Evolutionary conservation across 2,797 vertebrate species (phyloP), one percentile per base, ranked within the genome.

Genomic region (Fringilla coelebs): DNA sequence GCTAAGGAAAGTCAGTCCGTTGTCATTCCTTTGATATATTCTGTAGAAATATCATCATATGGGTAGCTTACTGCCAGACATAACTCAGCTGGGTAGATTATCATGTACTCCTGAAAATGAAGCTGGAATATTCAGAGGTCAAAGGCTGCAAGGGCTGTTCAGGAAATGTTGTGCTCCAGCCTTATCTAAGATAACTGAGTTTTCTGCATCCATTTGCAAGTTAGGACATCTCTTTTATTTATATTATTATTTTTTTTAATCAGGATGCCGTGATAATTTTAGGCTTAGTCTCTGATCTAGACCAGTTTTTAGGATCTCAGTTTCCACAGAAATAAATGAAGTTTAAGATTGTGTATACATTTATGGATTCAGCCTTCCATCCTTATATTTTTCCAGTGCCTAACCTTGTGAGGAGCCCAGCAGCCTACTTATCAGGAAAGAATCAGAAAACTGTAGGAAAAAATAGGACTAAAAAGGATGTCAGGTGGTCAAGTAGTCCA

Each of bases 401-500:
- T 75, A 58, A 74, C 20, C 4, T 38, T 72, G 31, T 77, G 57
- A 85, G 85, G 31, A 91, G 38, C 10, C 24, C 36, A 89, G 24
- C 16, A 85, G 28, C 54, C 28, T 80, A n/a, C 46, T 88, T 91
- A 91, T 81, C 76, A 55, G 58, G 34, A 86, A 62, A 75, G 29
- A 91, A 93, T 90, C 88, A 88, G 72, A 93, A 89, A 80, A 72
- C 0, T 73, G 26, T 54, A 88, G 91, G 79, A 73, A 88, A 83
- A 90, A 80, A 12, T 26, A 60, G 15, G 36, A 72, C 70, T 86
- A 28, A 88, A 91, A 89, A 91, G 62, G 79, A 90, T 96, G 70
- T 96, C 79, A 93, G 51, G 54, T 94, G 89, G 93, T 94, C 88
- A 95, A 8, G 73, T 57, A 94, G 88, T 88, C 88, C 83, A 90